phyloP scores from a whole-genome alignment of 2,113 vertebrate genomes.

The Delphinus delphis region DNA sequence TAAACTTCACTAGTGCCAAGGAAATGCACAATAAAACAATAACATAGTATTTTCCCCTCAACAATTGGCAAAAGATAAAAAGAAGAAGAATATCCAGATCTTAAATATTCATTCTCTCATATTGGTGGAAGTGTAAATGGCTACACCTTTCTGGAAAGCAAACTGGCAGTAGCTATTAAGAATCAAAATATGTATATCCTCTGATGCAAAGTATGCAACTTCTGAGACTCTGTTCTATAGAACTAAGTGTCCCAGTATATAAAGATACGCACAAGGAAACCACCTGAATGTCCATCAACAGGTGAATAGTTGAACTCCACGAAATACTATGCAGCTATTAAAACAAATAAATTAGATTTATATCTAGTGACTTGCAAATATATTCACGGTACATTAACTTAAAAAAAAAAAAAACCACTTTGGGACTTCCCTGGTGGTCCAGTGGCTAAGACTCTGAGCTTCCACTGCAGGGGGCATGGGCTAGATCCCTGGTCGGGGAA shows the following conservation, averaged over 20 bases:
- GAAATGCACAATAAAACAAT: not conserved
- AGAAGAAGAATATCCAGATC: not conserved
- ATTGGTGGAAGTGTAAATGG: not conserved
- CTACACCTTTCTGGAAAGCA: not conserved
- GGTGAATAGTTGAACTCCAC: not conserved
- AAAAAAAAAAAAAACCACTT: not conserved
- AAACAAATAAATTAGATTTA: not conserved
- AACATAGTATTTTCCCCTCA: not conserved
- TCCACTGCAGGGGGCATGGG: no score
- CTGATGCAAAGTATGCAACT: not conserved
- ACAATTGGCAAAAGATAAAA: not conserved
- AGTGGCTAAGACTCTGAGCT: no score
- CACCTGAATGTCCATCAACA: not conserved
- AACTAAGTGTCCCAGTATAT: not conserved
- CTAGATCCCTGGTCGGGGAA: no score
- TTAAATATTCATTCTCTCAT: not conserved
- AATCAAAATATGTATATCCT: not conserved
- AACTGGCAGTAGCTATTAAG: not conserved
- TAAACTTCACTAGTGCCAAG: not conserved
- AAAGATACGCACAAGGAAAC: not conserved
- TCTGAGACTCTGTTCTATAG: not conserved
- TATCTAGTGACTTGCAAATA: conserved; percentile 21
- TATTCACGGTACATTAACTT: not conserved
- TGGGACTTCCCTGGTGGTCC: no score
- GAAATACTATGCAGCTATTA: not conserved